Conservation (phyloP, 2,888 invertebrate species). For the Muschampia plurimacula region DNA sequence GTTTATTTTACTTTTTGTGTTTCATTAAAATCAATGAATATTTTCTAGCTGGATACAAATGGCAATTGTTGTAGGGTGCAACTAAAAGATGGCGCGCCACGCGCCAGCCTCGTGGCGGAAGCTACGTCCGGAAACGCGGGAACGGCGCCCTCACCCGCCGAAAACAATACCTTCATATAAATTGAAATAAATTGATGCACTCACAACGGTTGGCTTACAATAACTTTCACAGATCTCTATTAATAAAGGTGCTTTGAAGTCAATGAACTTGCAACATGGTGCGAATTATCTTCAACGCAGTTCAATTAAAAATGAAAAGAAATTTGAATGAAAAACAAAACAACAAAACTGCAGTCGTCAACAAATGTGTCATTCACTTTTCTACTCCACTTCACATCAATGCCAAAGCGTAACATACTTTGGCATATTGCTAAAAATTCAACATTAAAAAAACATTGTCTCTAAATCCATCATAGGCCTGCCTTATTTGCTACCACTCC, state of each 20-base stretch:
- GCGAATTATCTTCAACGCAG: not conserved
- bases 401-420: no score
- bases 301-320: not conserved
- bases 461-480: no score
- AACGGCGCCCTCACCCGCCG: slow-evolving; percentile 69
- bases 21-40: slow-evolving; percentile 48
- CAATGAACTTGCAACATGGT: slow-evolving; percentile 25
- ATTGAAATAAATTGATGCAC: slow-evolving; percentile 84
- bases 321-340: not conserved
- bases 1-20: slow-evolving; percentile 44
- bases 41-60: slow-evolving; percentile 66
- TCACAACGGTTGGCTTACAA: slow-evolving; percentile 65
- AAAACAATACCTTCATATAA: slow-evolving; percentile 80
- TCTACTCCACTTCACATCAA: not conserved
- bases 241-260: slow-evolving; percentile 54
- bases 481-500: no score
- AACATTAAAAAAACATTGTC: not conserved
- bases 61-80: slow-evolving; percentile 74
- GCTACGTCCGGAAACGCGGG: slow-evolving; percentile 74
- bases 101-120: slow-evolving; percentile 80
- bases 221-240: slow-evolving; percentile 60
- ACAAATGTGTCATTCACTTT: no score
- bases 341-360: not conserved
- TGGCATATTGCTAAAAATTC: not conserved
- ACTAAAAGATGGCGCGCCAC: slow-evolving; percentile 81